These are phyloP conservation scores for Lutjanus campechanus DNA, from an alignment of 2,797 vertebrate species.

Conservation along the genomic window DNA sequence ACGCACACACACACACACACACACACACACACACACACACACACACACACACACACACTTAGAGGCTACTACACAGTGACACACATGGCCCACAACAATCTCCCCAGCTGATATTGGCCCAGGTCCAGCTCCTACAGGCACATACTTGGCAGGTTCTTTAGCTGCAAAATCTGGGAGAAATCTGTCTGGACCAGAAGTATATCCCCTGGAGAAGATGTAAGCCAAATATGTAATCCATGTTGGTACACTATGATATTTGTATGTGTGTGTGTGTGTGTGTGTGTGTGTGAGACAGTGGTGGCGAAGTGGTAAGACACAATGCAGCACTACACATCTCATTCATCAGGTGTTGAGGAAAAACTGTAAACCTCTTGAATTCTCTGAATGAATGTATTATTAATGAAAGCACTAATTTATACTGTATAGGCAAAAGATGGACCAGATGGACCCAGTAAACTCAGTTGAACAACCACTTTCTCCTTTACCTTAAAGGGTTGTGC, in stretches of 20 bases:
- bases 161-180: slow-evolving; percentile 56
- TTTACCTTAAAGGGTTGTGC: not conserved
- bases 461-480: not conserved
- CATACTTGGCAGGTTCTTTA: slow-evolving; percentile 52
- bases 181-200: slow-evolving; percentile 41
- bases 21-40: slow-evolving; percentile 15
- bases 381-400: not conserved
- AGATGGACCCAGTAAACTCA: not conserved
- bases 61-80: slow-evolving; percentile 51
- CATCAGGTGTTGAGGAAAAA: not conserved
- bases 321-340: not conserved
- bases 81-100: slow-evolving; percentile 57
- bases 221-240: slow-evolving; percentile 28
- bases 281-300: not conserved
- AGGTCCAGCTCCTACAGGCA: slow-evolving; percentile 63
- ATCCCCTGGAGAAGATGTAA: slow-evolving; percentile 29
- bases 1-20: slow-evolving; percentile 7
- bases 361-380: not conserved
- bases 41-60: slow-evolving; percentile 16
- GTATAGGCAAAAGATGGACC: not conserved
- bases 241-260: slow-evolving; percentile 22
- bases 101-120: slow-evolving; percentile 76
- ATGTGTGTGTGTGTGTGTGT: not conserved
- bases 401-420: not conserved
- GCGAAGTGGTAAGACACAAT: not conserved